Conservation (phyloP, 2,888 invertebrate species). For the Cacoxenus indagator region DNA sequence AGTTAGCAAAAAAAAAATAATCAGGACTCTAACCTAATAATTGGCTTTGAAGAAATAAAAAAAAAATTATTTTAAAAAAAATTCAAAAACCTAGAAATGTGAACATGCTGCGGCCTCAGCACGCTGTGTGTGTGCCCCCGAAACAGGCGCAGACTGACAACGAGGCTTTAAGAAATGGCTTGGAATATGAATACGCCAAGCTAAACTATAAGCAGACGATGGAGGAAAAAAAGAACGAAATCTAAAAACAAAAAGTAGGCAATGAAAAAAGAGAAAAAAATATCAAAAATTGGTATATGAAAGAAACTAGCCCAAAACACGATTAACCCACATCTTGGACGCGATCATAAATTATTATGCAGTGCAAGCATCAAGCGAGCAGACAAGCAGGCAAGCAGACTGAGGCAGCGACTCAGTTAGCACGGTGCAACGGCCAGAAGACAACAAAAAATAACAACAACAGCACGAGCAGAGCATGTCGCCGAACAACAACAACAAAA, state of each 20-base stretch:
- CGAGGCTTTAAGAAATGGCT: not conserved
- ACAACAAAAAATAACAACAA: slow-evolving; percentile 19
- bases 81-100: slow-evolving; percentile 47
- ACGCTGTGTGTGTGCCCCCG: not conserved
- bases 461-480: slow-evolving; percentile 17
- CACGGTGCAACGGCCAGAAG: not conserved
- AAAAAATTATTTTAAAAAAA: slow-evolving; percentile 36
- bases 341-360: slow-evolving; percentile 71
- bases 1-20: slow-evolving; percentile 28
- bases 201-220: slow-evolving; percentile 1
- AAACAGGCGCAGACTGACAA: slow-evolving; percentile 25
- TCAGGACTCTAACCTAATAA: slow-evolving; percentile 64
- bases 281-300: slow-evolving; percentile 34
- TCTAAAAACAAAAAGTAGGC: not conserved
- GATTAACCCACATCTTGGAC: slow-evolving; percentile 72
- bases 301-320: slow-evolving; percentile 69
- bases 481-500: not conserved
- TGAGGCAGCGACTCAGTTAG: too few relatives aligned
- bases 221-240: not conserved
- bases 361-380: slow-evolving; percentile 41
- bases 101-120: slow-evolving; percentile 25
- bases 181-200: slow-evolving; percentile 18
- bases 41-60: slow-evolving; percentile 39
- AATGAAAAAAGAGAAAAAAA: slow-evolving; percentile 22
- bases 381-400: too few relatives aligned